Evolutionary conservation across 2,113 vertebrate genomes (phyloP).

Genomic region (Passer domesticus): DNA sequence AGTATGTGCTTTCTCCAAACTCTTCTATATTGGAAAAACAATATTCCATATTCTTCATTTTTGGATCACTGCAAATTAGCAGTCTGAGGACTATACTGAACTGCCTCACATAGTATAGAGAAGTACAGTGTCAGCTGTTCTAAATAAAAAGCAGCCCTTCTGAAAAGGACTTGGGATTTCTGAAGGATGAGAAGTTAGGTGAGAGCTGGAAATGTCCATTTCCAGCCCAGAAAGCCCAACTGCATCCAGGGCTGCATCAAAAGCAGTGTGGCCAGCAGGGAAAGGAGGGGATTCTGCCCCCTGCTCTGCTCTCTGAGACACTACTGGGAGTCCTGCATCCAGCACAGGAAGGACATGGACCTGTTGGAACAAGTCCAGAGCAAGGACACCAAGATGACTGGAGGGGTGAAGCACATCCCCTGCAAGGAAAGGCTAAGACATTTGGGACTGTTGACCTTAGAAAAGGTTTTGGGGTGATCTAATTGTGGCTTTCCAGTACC

Average conservation of each 20-base stretch:
- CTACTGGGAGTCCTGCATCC: background rate
- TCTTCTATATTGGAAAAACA: background rate
- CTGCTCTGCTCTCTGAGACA: background rate
- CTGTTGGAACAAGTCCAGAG: background rate
- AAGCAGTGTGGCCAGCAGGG: background rate
- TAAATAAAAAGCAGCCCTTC: background rate
- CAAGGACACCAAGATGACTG: background rate
- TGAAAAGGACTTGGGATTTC: background rate
- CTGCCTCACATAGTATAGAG: background rate
- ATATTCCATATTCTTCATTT: background rate
- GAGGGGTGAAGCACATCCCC: background rate
- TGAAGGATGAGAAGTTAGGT: background rate
- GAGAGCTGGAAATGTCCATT: background rate
- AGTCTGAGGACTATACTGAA: background rate
- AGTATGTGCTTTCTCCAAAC: background rate
- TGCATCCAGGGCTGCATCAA: background rate
- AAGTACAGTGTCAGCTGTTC: background rate
- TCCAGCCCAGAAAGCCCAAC: background rate
- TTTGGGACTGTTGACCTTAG: too few relatives aligned
- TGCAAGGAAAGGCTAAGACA: background rate
- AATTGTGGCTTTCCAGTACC: background rate
- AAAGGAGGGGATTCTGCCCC: background rate
- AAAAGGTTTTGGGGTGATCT: background rate
- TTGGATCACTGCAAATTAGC: background rate
- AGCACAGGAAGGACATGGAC: background rate